These are phyloP conservation scores for Microchirus variegatus DNA, from an alignment of 2,797 vertebrate species.

Conservation along the genomic window DNA sequence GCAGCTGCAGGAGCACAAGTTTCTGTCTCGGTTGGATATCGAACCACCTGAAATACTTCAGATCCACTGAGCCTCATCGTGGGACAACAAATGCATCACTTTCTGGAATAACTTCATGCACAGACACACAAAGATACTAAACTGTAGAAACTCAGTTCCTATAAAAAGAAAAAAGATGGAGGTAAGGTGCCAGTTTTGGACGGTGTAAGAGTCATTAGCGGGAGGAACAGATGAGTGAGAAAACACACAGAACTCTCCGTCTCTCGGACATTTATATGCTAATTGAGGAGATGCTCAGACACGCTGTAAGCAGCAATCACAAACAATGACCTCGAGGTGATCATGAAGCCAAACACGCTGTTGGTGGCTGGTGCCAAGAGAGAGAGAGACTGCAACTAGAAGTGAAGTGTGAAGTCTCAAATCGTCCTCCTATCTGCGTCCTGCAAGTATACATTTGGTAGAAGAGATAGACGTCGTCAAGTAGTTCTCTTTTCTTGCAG, in stretches of 20 bases:
- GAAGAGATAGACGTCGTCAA: too few species aligned
- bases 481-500: too few species aligned
- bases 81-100: too few species aligned
- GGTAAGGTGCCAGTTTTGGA: neutral
- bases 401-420: conserved; percentile 3
- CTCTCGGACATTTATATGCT: conserved; percentile 57
- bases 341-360: conserved; percentile 27
- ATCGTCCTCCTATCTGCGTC: too few species aligned
- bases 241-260: conserved; percentile 36
- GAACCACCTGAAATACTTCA: too few species aligned
- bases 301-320: conserved; percentile 57
- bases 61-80: too few species aligned
- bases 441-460: neutral
- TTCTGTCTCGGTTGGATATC: too few species aligned
- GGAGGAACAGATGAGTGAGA: conserved; percentile 35
- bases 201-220: conserved; percentile 20
- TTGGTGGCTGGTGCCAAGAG: conserved; percentile 36
- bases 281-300: conserved; percentile 59
- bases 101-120: neutral
- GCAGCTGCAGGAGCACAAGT: too few species aligned
- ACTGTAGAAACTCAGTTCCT: too few species aligned
- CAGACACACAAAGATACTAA: conserved; percentile 2
- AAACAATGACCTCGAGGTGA: conserved; percentile 59
- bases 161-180: neutral
- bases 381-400: conserved; percentile 25